phyloP scores from a whole-genome alignment of 2,888 invertebrate genomes.

The Iphiclides podalirius region DNA sequence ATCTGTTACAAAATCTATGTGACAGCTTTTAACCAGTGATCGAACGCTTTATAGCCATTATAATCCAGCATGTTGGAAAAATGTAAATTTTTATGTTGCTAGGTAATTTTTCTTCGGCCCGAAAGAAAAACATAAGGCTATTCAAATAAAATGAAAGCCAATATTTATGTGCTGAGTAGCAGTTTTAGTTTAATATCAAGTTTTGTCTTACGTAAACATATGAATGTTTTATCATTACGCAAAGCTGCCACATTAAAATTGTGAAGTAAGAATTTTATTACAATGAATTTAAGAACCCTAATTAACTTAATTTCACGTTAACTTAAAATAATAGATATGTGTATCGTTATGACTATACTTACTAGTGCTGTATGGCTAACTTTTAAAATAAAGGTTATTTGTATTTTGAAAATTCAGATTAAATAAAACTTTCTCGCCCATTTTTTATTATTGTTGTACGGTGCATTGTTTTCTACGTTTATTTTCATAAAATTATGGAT shows the following conservation, averaged over 20 bases:
- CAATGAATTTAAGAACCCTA: background rate
- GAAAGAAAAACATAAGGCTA: too few species aligned
- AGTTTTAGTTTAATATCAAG: too few species aligned
- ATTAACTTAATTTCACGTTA: slow-evolving; percentile 10
- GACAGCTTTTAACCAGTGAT: slow-evolving; percentile 9
- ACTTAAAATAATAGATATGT: slow-evolving; percentile 22
- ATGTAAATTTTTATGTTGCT: too few species aligned
- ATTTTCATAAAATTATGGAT: background rate
- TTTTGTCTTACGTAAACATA: too few species aligned
- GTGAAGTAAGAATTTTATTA: background rate
- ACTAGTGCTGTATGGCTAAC: slow-evolving; percentile 3
- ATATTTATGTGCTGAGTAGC: too few species aligned
- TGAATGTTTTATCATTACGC: too few species aligned
- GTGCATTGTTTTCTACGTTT: background rate
- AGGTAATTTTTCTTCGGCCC: too few species aligned
- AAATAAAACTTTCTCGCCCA: background rate
- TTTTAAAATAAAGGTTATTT: background rate
- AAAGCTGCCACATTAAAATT: too few species aligned
- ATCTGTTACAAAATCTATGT: slow-evolving; percentile 3
- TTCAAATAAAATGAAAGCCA: too few species aligned
- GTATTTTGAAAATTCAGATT: background rate
- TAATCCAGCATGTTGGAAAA: too few species aligned
- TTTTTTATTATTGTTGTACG: background rate
- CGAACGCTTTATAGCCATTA: too few species aligned
- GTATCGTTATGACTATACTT: slow-evolving; percentile 15